Conservation (phyloP, 2,888 invertebrate genomes). For the Nymphalis urticae region DNA sequence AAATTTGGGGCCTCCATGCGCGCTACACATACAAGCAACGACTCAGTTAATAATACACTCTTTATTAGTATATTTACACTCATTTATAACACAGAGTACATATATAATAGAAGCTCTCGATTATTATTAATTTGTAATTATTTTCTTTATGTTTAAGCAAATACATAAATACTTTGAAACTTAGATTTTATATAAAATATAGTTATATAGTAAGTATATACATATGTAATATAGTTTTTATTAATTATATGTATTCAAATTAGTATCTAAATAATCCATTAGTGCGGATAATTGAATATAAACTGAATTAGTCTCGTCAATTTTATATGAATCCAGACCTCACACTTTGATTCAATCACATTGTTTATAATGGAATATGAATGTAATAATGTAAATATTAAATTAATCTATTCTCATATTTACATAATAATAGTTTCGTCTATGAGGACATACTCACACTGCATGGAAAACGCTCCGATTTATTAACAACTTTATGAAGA, state of each 20-base stretch:
- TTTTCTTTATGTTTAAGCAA: too few relatives aligned
- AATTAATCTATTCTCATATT: not conserved
- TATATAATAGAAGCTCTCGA: not conserved
- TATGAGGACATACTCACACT: not conserved
- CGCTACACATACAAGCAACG: constrained; percentile 53
- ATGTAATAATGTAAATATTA: not conserved
- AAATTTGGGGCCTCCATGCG: constrained; percentile 92
- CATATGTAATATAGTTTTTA: not conserved
- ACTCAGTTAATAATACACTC: constrained; percentile 22
- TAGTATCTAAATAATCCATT: too few relatives aligned
- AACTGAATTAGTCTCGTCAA: not conserved
- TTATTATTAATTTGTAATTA: not conserved
- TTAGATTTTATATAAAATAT: too few relatives aligned
- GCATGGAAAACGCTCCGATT: not conserved
- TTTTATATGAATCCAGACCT: constrained; percentile 7
- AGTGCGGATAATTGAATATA: not conserved
- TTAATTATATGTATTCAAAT: not conserved
- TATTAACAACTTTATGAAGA: not conserved
- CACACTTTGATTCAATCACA: not conserved
- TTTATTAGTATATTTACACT: constrained; percentile 11
- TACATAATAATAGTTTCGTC: not conserved
- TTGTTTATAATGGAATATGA: not conserved
- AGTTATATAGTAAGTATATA: too few relatives aligned
- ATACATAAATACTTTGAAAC: too few relatives aligned
- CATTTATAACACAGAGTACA: not conserved